Percentiles rank a stretch among this genome's conserved stretches.
These are phyloP conservation scores for Erpobdella octoculata DNA, from an alignment of 2,888 invertebrate species.

Conservation along the genomic window DNA sequence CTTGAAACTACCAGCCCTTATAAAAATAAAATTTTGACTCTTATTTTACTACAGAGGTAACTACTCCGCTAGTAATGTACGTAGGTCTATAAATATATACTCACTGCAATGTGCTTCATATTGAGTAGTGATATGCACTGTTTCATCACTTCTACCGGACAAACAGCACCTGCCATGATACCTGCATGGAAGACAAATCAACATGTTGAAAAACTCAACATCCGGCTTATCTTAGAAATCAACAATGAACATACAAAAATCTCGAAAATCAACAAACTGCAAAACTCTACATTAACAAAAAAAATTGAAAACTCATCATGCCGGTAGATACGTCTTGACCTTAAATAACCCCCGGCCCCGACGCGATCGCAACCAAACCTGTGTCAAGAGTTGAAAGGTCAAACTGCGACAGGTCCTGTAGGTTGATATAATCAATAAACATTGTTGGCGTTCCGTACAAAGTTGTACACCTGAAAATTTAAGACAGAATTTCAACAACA, in stretches of 20 bases:
- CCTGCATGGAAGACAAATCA: no score
- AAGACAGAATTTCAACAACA: background rate
- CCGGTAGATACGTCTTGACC: slow-evolving; percentile 7
- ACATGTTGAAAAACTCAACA: no score
- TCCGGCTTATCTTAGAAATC: background rate
- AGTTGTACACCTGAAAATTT: slow-evolving; percentile 60
- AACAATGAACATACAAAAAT: background rate
- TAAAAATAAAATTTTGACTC: background rate
- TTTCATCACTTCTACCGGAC: slow-evolving; percentile 57
- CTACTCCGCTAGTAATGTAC: background rate
- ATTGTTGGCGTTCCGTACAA: slow-evolving; percentile 76
- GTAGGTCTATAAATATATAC: slow-evolving; percentile 31
- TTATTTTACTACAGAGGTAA: background rate
- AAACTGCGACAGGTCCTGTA: slow-evolving; percentile 48
- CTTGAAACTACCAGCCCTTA: background rate
- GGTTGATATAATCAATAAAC: slow-evolving; percentile 68
- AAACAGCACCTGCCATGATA: slow-evolving; percentile 66
- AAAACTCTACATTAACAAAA: no score
- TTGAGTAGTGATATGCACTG: slow-evolving; percentile 53
- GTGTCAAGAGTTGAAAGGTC: slow-evolving; percentile 48
- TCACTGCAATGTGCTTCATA: slow-evolving; percentile 51
- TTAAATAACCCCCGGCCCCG: background rate
- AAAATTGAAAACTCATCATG: background rate
- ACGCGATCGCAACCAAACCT: slow-evolving; percentile 19
- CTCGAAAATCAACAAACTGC: no score